Base-by-base conservation (phyloP, 2,888 invertebrate genomes). In the Drosophila mimica region DNA sequence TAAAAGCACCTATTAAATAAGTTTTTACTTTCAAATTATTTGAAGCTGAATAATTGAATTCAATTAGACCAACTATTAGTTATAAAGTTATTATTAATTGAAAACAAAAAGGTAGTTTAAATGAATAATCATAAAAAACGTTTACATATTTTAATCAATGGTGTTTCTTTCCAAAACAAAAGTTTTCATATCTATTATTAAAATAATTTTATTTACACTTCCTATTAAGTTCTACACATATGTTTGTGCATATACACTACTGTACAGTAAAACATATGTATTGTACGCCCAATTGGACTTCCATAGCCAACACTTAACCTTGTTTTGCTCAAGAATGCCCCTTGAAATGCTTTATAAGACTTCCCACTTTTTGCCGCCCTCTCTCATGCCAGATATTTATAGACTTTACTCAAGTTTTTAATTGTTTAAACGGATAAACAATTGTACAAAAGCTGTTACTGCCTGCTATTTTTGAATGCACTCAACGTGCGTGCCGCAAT, bases 381-480 rank as follows among this genome's bases (percentile, higher is more conserved):
- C 36, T 46, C 0, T 25, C 11, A 3, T 30, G 51, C 25, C 34
- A 53, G 48, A 31, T 85, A 76, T 80, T 83, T 80, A 74, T 72
- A 74, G 69, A 58, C 17, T 69, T 74, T 70, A 51, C 63, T 70
- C 52, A 69, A 73, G 71, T 33, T 61, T 74, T 74, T 62, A 88
- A 89, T 81, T 77, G 82, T 70, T 76, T 63, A 20, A 70, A 72
- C 68, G 72, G 82, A 89, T 81, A 17, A 46, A 57, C 70, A 61
- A 63, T 67, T 79, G 36, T 51, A 70, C 63, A 52, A 61, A 72
- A 85, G 59, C 54, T 52, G 65, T 60, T 83, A 74, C 38, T 58
- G 49, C 46, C 31, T 52, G 51, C 43, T 85, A 57, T 74, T 70
- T 74, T 56, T 36, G 66, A 56, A 53, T 79, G 57, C 83, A 68